Percentiles rank a stretch among this genome's conserved stretches.
Conservation (phyloP, 2,113 vertebrate genomes). For the Antigone vipio region DNA sequence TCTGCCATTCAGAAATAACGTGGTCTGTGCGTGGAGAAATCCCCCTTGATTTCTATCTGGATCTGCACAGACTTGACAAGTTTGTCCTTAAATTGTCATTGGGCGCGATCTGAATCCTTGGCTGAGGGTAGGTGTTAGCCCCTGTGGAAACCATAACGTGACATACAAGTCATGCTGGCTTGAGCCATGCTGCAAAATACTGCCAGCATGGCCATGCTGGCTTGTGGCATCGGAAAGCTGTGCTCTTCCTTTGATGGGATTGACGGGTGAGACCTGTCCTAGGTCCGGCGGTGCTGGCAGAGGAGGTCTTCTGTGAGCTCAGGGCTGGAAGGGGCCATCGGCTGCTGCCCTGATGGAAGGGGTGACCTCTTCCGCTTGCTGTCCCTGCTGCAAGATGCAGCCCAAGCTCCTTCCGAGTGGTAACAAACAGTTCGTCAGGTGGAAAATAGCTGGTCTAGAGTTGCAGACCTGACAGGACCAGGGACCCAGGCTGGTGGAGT, state of each 20-base stretch:
- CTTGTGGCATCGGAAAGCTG: fast-evolving
- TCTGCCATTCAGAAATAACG: conserved; percentile 8
- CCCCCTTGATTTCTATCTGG: background rate
- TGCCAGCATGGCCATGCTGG: fast-evolving
- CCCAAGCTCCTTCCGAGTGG: background rate
- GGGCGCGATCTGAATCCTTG: fast-evolving
- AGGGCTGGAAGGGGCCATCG: fast-evolving
- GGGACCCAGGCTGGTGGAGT: background rate
- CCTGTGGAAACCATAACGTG: fast-evolving
- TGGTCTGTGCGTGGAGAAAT: background rate
- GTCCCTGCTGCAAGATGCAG: background rate
- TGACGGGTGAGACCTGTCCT: background rate
- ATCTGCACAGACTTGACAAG: background rate
- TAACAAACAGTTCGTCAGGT: background rate
- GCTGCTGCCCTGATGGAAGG: background rate
- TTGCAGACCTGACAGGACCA: background rate
- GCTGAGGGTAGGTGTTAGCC: background rate
- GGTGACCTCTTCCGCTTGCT: background rate
- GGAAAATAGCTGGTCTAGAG: background rate
- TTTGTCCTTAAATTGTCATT: background rate
- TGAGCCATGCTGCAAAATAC: fast-evolving
- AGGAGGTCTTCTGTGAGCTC: background rate
- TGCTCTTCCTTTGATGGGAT: background rate
- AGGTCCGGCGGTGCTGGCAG: background rate
- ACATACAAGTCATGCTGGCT: fast-evolving